phyloP scores from a whole-genome alignment of 2,797 vertebrate species.

The Prionace glauca region DNA sequence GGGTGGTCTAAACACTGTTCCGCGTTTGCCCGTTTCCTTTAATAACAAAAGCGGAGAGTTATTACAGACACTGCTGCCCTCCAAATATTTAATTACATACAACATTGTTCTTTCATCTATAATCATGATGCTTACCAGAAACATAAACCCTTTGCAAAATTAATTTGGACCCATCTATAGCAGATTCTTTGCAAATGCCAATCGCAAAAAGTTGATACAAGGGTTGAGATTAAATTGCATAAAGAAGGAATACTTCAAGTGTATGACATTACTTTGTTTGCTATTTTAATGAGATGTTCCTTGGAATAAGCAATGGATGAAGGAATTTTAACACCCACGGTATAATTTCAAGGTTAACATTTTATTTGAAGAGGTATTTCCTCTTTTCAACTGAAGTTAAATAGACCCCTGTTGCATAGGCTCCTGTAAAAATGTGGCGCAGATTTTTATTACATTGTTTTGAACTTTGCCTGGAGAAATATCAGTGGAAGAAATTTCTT shows the following conservation, averaged over 20 bases:
- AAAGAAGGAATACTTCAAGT: background rate
- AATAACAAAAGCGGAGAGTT: background rate
- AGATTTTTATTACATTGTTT: background rate
- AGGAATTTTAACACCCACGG: background rate
- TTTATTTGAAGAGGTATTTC: background rate
- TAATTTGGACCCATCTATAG: background rate
- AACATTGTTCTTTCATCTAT: background rate
- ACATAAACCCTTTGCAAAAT: background rate
- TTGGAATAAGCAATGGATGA: background rate
- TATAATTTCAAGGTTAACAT: background rate
- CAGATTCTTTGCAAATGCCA: background rate
- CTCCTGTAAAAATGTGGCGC: background rate
- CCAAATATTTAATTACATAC: background rate
- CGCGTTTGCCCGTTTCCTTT: slow-evolving; percentile 62
- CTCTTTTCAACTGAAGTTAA: background rate
- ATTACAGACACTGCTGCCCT: background rate
- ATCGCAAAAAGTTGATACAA: background rate
- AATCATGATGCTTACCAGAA: background rate
- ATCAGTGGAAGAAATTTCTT: background rate
- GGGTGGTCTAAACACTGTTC: slow-evolving; percentile 67
- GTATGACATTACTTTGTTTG: background rate
- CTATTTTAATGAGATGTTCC: background rate
- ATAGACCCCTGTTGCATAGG: background rate
- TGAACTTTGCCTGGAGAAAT: background rate
- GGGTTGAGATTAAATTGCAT: background rate